phyloP scores from a whole-genome alignment of 2,888 invertebrate genomes.

The Drosophila koepferae region DNA sequence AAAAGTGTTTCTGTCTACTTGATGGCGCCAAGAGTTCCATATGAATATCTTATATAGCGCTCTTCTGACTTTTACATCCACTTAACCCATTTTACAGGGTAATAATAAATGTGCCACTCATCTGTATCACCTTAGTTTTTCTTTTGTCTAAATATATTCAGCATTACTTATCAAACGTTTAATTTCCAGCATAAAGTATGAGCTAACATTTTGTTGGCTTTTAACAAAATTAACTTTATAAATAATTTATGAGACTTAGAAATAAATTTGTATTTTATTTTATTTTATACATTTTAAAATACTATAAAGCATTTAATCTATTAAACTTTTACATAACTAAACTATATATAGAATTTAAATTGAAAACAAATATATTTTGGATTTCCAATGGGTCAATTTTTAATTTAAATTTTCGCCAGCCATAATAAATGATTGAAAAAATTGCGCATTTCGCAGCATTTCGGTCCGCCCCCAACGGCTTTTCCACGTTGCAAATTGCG shows the following conservation, averaged over 20 bases:
- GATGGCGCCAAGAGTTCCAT: too few relatives aligned
- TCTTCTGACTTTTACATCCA: too few relatives aligned
- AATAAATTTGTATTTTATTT: background rate
- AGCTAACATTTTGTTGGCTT: background rate
- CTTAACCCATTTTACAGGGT: background rate
- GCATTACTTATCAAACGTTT: background rate
- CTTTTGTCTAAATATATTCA: background rate
- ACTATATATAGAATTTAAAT: too few relatives aligned
- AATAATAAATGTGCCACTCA: background rate
- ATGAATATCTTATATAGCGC: too few relatives aligned
- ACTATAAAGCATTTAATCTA: background rate
- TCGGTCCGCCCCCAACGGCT: slow-evolving; percentile 10
- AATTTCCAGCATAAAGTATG: background rate
- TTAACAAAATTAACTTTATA: background rate
- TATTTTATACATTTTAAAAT: background rate
- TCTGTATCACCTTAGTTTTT: background rate
- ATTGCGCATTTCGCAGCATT: slow-evolving; percentile 11
- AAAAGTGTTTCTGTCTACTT: too few relatives aligned
- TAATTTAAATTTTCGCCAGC: slow-evolving; percentile 8
- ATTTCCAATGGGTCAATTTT: background rate
- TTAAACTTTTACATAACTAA: background rate
- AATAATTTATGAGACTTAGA: background rate
- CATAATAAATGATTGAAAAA: slow-evolving; percentile 20
- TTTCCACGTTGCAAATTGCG: slow-evolving; percentile 33
- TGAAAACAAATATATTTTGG: background rate